phyloP scores from a whole-genome alignment of 2,888 invertebrate genomes.

The Rhingia rostrata region DNA sequence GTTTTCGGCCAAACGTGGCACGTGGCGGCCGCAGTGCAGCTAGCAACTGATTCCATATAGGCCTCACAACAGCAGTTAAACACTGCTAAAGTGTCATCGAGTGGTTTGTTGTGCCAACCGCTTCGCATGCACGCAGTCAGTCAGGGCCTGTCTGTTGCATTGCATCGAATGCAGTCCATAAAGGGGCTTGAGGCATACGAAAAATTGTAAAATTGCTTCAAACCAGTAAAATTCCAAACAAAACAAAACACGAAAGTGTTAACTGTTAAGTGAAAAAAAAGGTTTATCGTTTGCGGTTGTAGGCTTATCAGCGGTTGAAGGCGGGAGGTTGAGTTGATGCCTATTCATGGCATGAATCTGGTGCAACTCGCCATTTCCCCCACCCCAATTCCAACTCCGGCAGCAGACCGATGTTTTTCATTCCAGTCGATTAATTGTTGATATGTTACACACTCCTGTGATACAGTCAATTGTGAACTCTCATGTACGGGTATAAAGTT shows the following conservation, averaged over 20 bases:
- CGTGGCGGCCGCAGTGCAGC: slow-evolving; percentile 62
- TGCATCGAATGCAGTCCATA: slow-evolving; percentile 46
- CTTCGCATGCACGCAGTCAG: slow-evolving; percentile 49
- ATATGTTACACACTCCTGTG: slow-evolving; percentile 54
- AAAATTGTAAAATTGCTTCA: slow-evolving; percentile 69
- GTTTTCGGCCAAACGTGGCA: slow-evolving; percentile 46
- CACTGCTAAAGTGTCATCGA: slow-evolving; percentile 71
- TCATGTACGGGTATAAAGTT: slow-evolving; percentile 17
- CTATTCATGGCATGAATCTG: slow-evolving; percentile 37
- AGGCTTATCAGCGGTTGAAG: slow-evolving; percentile 62
- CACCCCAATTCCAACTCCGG: neutral
- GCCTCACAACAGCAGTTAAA: slow-evolving; percentile 62
- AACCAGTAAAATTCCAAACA: slow-evolving; percentile 62
- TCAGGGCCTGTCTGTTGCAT: slow-evolving; percentile 66
- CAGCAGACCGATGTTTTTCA: slow-evolving; percentile 30
- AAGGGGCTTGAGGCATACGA: slow-evolving; percentile 25
- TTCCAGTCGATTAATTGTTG: slow-evolving; percentile 71
- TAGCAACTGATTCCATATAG: slow-evolving; percentile 1
- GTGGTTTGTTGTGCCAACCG: slow-evolving; percentile 71
- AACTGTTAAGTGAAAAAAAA: slow-evolving; percentile 69
- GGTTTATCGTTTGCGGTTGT: slow-evolving; percentile 66
- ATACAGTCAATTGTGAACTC: slow-evolving; percentile 46
- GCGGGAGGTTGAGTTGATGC: slow-evolving; percentile 33
- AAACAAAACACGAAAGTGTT: slow-evolving; percentile 66
- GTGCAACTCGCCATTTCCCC: slow-evolving; percentile 8